A percentile compares a stretch with the other conserved stretches of the same genome.
Evolutionary conservation across 2,888 invertebrate species (phyloP).

Genomic region (Mimachlamys varia): DNA sequence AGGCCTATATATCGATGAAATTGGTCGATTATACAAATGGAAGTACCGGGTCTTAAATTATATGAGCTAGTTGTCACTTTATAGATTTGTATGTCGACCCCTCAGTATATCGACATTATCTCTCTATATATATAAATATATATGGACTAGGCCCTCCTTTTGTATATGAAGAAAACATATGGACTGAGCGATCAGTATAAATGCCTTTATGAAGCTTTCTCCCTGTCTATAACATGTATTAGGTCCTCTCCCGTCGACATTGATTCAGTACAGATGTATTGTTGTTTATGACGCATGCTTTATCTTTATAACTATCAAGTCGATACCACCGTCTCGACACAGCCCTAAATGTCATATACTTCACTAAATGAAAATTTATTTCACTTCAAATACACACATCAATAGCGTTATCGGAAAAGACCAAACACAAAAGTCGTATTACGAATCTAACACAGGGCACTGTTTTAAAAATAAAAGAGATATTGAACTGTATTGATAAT

Average conservation of each 20-base stretch:
- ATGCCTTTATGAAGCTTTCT: no score
- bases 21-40: no score
- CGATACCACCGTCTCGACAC: background rate
- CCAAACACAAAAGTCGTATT: background rate
- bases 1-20: no score
- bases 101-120: background rate
- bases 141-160: background rate
- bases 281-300: background rate
- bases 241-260: background rate
- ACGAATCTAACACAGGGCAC: background rate
- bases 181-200: no score
- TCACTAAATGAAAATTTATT: slow-evolving; percentile 27
- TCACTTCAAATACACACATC: background rate
- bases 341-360: background rate
- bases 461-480: background rate
- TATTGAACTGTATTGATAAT: slow-evolving; percentile 1
- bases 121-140: background rate
- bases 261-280: background rate
- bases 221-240: background rate
- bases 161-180: background rate
- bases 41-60: no score
- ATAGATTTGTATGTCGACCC: no score
- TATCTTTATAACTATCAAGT: background rate
- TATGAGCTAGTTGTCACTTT: no score
- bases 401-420: background rate